These are phyloP conservation scores for Halesus radiatus DNA, from an alignment of 1,140 invertebrate species.

Conservation along the genomic window DNA sequence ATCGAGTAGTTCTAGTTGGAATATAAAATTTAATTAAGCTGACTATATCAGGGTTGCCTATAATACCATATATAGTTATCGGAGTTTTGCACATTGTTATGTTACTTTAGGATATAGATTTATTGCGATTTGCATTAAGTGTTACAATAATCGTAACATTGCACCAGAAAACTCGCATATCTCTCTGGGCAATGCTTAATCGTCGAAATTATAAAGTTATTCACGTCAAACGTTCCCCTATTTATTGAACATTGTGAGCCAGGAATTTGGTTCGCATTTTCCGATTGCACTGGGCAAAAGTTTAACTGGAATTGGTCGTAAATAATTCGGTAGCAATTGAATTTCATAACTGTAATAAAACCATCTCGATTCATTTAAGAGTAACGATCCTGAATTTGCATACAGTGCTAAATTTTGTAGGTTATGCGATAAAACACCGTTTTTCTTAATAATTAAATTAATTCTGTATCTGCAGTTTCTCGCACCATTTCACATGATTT, in stretches of 20 bases:
- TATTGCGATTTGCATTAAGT: no score
- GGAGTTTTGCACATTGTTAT: no score
- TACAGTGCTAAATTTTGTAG: not conserved
- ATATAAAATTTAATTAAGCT: no score
- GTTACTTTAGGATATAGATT: no score
- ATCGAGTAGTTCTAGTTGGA: no score
- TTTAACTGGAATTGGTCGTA: conserved; percentile 27
- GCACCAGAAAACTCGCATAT: not conserved
- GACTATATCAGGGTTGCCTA: no score
- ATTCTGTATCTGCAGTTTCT: no score
- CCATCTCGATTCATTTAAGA: not conserved
- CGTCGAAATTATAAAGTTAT: not conserved
- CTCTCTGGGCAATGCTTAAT: not conserved
- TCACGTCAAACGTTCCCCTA: conserved; percentile 2
- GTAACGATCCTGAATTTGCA: not conserved
- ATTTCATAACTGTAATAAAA: conserved; percentile 33
- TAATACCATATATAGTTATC: no score
- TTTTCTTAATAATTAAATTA: no score
- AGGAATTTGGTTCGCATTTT: conserved; percentile 4
- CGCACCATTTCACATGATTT: no score
- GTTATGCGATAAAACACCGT: not conserved
- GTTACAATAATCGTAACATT: no score
- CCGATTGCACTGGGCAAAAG: conserved; percentile 15
- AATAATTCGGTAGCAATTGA: conserved; percentile 28
- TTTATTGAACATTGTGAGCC: not conserved